Evolutionary conservation across 1,140 invertebrate species (phyloP).

Genomic region (Ephestia elutella): DNA sequence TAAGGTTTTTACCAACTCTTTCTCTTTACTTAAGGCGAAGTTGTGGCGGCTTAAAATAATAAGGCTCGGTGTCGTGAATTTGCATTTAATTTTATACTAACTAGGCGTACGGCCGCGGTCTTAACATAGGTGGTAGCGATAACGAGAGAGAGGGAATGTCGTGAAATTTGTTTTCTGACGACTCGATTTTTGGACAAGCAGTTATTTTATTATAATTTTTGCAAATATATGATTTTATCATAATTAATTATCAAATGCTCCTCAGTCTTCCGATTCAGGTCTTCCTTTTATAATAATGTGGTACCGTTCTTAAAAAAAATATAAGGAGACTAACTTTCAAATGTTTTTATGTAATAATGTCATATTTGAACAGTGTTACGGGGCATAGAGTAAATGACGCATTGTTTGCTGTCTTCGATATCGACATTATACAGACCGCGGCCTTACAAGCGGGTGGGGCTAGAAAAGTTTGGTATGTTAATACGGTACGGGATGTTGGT

Average conservation of each 20-base stretch:
- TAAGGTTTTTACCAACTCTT: not conserved
- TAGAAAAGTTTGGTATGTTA: not conserved
- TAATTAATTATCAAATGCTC: no score
- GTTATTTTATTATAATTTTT: no score
- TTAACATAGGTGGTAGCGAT: not conserved
- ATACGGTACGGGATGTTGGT: not conserved
- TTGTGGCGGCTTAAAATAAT: conserved; percentile 3
- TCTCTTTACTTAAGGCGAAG: conserved; percentile 1
- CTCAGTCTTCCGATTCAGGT: no score
- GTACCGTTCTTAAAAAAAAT: no score
- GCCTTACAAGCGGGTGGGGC: not conserved
- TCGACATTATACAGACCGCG: not conserved
- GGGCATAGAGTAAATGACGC: no score
- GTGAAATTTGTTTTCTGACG: no score
- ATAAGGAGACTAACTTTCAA: no score
- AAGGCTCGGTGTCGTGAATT: not conserved
- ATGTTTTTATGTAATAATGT: no score
- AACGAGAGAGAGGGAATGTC: not conserved
- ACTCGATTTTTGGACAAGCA: no score
- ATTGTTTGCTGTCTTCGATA: not conserved
- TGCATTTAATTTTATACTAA: conserved; percentile 1
- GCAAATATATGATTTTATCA: no score
- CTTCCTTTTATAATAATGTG: no score
- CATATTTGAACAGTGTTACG: no score
- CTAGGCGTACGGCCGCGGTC: not conserved